These are phyloP conservation scores for Melanotaenia parkinsoni DNA, from an alignment of 2,797 vertebrate species.

Conservation along the genomic window DNA sequence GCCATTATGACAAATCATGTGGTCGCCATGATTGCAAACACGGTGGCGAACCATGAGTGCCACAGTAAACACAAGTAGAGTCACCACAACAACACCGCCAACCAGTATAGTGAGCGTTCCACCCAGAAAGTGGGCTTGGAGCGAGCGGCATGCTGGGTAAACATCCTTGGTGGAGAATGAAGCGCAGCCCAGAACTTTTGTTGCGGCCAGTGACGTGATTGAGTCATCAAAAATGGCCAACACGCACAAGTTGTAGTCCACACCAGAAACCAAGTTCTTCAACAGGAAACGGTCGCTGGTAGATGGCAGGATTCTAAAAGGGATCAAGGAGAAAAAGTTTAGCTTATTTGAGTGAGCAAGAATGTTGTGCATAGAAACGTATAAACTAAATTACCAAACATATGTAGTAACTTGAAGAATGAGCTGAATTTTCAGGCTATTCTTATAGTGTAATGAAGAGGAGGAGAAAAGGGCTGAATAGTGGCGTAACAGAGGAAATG, in stretches of 20 bases:
- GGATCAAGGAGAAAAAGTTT: slow-evolving; percentile 6
- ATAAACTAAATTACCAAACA: background rate
- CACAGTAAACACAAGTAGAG: slow-evolving; percentile 92
- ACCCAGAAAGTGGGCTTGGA: slow-evolving; percentile 92
- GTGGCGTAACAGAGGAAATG: slow-evolving; percentile 29
- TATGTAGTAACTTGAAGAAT: slow-evolving; percentile 1
- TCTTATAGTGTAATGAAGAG: slow-evolving; percentile 4
- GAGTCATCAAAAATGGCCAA: slow-evolving; percentile 90
- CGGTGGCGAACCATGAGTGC: slow-evolving; percentile 92
- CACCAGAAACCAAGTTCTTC: slow-evolving; percentile 90
- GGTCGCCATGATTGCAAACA: slow-evolving; percentile 82
- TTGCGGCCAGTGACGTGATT: slow-evolving; percentile 87
- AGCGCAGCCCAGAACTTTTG: slow-evolving; percentile 90
- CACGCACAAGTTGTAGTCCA: slow-evolving; percentile 92
- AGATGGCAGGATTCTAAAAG: slow-evolving; percentile 88
- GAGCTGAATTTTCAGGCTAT: slow-evolving; percentile 21
- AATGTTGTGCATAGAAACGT: background rate
- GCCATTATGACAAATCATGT: slow-evolving; percentile 72
- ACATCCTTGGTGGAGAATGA: slow-evolving; percentile 91
- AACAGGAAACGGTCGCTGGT: slow-evolving; percentile 88
- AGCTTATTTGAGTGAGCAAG: slow-evolving; percentile 35
- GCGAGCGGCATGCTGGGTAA: slow-evolving; percentile 89
- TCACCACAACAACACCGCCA: slow-evolving; percentile 90
- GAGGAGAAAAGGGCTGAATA: slow-evolving; percentile 16
- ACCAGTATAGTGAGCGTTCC: slow-evolving; percentile 92